Evolutionary conservation across 2,113 vertebrate genomes (phyloP), one percentile per base, ranked within the genome.

Genomic region (Cepphus grylle): DNA sequence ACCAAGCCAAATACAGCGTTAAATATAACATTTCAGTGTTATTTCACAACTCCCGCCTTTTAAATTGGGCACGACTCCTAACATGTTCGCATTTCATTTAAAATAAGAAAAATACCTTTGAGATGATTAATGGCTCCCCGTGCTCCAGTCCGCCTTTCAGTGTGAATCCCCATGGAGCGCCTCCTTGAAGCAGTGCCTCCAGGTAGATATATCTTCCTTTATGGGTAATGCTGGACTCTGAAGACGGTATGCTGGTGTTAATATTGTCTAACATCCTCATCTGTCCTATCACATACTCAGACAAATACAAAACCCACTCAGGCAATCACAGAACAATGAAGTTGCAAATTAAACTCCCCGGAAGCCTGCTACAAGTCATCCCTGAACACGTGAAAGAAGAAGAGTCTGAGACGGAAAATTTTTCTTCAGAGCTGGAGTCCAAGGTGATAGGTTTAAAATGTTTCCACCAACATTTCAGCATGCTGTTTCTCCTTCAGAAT

Each of bases 111-210:
- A 96, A 77, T 98, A 99, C 99, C 99, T 99, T 99, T n/a, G 99
- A 99, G 98, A 99, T 99, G 98, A 99, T 98, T 96, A 99, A 97
- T 73, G 98, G 98, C 90, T 99, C 98, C 53, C 98, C 98, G 2
- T 98, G 98, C 93, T 99, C 99, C 97, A 99, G 97, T 77, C 99
- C 99, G 55, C 99, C 99, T 98, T 99, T 99, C 96, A 99, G 93
- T 32, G 99, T 99, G 98, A 99, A 99, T 83, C 99, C 99, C 99
- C 99, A 99, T 52, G 99, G 99, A 23, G 99, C 98, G 9, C 99
- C 99, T 91, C 99, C 99, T 70, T 98, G 98, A n/a, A 99, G 98
- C 94, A 98, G 98, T 19, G 97, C 98, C 97, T 99, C 98, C 97
- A 99, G 96, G 94, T 99, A 98, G 94, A 98, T 87, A 69, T 98